These are phyloP conservation scores for Leucoraja ocellata DNA, from an alignment of 2,797 vertebrate species.

Conservation along the genomic window DNA sequence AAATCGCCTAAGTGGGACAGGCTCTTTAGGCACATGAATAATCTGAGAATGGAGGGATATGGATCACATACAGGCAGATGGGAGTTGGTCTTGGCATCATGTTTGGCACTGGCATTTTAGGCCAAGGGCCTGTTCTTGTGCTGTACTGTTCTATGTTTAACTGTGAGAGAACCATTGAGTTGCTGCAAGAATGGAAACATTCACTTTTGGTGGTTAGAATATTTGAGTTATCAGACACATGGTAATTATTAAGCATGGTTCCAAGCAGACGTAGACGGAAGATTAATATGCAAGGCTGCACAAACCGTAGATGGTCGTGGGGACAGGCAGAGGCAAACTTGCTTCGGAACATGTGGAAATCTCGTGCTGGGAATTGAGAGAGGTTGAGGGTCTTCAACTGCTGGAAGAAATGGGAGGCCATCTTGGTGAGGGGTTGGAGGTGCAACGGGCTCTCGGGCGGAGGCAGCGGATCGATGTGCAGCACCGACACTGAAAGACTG, in stretches of 20 bases:
- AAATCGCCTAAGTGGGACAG: too few species aligned
- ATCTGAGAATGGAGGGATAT: too few species aligned
- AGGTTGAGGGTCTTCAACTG: conserved; percentile 67
- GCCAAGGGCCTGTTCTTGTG: too few species aligned
- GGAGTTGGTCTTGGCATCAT: too few species aligned
- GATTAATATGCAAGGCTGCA: background rate
- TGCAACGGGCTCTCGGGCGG: conserved; percentile 72
- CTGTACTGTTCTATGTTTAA: background rate
- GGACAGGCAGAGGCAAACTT: conserved; percentile 87
- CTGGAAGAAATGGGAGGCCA: conserved; percentile 83
- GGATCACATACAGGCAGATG: too few species aligned
- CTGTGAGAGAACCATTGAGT: background rate
- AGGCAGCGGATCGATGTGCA: conserved; percentile 92
- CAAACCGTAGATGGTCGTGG: conserved; percentile 89
- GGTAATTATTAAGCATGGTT: background rate
- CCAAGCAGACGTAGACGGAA: background rate
- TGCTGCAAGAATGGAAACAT: background rate
- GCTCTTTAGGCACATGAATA: too few species aligned
- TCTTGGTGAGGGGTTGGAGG: conserved; percentile 74
- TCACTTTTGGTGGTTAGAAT: background rate
- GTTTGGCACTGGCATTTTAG: too few species aligned
- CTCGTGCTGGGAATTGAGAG: conserved; percentile 61
- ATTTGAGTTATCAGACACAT: background rate
- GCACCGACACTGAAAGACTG: conserved; percentile 77
- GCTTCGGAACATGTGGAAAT: conserved; percentile 73